These are phyloP conservation scores for pig (Sus scrofa) DNA, from an alignment of 2,113 vertebrate genomes.

Conservation along the genomic window T2T-Sscrofa CM000820.6:54663001-54663500, in stretches of 20 bases:
- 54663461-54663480: rapidly evolving
- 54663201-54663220: neutral
- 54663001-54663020: no score
- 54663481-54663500: neutral
- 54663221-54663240: neutral
- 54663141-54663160: no score
- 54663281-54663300: neutral
- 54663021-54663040: no score
- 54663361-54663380: rapidly evolving
- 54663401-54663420: no score
- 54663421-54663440: no score
- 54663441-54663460: no score
- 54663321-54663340: neutral
- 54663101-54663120: no score
- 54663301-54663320: neutral
- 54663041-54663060: no score
- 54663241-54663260: neutral
- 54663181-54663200: neutral
- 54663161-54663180: neutral
- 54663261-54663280: neutral
- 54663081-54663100: no score
- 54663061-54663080: no score
- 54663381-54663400: no score
- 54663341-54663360: no score
- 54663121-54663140: neutral